phyloP scores from a whole-genome alignment of 2,797 vertebrate species.

The Anas flavirostris region DNA sequence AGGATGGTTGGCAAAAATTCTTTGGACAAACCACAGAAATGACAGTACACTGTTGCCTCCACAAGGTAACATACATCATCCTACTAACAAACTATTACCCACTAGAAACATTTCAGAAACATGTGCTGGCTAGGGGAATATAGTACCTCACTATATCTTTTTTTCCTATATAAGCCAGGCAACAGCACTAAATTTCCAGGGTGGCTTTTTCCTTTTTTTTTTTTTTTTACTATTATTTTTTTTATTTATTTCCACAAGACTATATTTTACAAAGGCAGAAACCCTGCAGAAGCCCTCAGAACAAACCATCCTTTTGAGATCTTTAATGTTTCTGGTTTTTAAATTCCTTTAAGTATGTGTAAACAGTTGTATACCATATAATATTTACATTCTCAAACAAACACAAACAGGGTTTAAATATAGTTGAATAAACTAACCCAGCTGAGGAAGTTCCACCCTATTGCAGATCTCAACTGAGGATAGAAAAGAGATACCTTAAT shows the following conservation, averaged over 20 bases:
- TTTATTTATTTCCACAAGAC: background rate
- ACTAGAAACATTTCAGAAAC: slow-evolving; percentile 32
- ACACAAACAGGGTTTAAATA: background rate
- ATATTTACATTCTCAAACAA: background rate
- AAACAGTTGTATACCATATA: background rate
- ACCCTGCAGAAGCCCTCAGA: background rate
- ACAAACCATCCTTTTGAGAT: background rate
- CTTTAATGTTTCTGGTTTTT: background rate
- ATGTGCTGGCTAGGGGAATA: slow-evolving; percentile 22
- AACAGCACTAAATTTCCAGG: slow-evolving; percentile 18
- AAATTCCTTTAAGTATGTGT: background rate
- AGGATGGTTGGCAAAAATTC: slow-evolving; percentile 35
- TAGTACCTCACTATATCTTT: background rate
- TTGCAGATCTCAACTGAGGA: background rate
- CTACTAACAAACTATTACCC: slow-evolving; percentile 59
- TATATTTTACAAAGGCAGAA: slow-evolving; percentile 28
- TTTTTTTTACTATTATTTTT: no score
- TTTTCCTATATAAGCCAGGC: background rate
- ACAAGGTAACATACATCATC: slow-evolving; percentile 33
- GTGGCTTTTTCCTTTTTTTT: rapidly evolving
- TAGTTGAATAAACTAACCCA: background rate
- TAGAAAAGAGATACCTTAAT: background rate
- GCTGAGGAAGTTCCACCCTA: background rate
- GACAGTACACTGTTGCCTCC: slow-evolving; percentile 9
- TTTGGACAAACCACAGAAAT: slow-evolving; percentile 52